Base-by-base conservation (phyloP, 2,797 vertebrate genomes). In the Paguma larvata region DNA sequence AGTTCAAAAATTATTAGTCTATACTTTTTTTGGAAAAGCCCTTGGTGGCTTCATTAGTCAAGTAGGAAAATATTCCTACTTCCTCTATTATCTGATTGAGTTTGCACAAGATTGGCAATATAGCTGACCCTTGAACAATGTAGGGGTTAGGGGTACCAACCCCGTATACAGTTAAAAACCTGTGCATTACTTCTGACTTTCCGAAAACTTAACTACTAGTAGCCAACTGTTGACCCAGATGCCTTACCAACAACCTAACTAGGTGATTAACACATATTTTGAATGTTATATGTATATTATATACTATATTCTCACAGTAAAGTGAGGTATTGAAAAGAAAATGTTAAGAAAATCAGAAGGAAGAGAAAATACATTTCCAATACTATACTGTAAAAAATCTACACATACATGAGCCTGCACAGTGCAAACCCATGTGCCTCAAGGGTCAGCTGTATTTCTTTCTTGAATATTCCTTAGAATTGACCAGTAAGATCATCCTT, bases 11-110 rank as follows among this genome's bases (percentile, higher is more conserved):
- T 67, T 32, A 23, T 91, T 34, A 25, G 13, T 51, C 4, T 77
- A 8, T 79, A n/a, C 41, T 77, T 82, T 79, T 82, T 90, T 75
- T 73, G 51, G 1, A 94, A 87, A 91, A 87, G n/a, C 59, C n/a
- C 14, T 91, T 83, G 32, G 3, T 75, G 32, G 13, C 73, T 15
- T 87, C 30, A 53, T 16, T 70, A 62, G 21, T 87, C 63, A 91
- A 38, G 30, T 32, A 73, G 12, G 23, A 82, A 82, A 82, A 51
- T 67, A 59, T 51, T 73, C 56, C n/a, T 73, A 44, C 6, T 38
- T 41, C 34, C 21, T 41, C 34, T 72, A 72, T 72, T 12, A 41
- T 38, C 34, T 38, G 38, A 72, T 8, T 67, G 9, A 65, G 6
- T 87, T 63, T 34, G 9, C 21, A 46, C 84, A 38, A 65, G 19